These are phyloP conservation scores for Colaptes auratus DNA, from an alignment of 2,113 vertebrate species.

Conservation along the genomic window DNA sequence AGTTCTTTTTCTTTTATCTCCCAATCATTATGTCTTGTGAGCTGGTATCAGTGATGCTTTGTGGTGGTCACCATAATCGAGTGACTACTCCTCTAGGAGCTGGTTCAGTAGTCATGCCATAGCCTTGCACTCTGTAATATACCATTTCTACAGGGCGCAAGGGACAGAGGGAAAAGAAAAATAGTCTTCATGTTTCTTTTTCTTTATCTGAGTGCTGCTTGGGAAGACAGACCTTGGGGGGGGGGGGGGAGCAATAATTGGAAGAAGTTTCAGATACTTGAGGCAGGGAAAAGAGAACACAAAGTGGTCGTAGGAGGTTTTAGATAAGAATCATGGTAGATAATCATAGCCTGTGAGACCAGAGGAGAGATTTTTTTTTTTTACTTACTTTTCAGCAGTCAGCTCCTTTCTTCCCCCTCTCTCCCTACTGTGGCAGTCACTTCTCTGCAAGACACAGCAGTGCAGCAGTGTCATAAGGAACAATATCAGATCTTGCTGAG, in stretches of 20 bases:
- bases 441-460: neutral
- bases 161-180: neutral
- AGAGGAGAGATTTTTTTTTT: neutral
- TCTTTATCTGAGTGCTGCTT: neutral
- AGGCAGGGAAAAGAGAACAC: neutral
- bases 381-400: neutral
- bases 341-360: neutral
- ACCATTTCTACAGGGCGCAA: neutral
- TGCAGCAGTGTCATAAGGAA: rapidly evolving
- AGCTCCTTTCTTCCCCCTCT: neutral
- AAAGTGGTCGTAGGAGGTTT: neutral
- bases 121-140: neutral
- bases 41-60: neutral
- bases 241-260: neutral
- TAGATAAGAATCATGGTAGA: neutral
- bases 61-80: neutral
- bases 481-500: rapidly evolving
- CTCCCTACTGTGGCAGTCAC: neutral
- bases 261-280: neutral
- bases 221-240: neutral
- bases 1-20: neutral
- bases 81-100: neutral
- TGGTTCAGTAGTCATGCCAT: neutral
- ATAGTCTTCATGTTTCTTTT: neutral
- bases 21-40: rapidly evolving